Evolutionary conservation across 2,113 vertebrate genomes (phyloP).

Genomic region (Mastomys natalensis): DNA sequence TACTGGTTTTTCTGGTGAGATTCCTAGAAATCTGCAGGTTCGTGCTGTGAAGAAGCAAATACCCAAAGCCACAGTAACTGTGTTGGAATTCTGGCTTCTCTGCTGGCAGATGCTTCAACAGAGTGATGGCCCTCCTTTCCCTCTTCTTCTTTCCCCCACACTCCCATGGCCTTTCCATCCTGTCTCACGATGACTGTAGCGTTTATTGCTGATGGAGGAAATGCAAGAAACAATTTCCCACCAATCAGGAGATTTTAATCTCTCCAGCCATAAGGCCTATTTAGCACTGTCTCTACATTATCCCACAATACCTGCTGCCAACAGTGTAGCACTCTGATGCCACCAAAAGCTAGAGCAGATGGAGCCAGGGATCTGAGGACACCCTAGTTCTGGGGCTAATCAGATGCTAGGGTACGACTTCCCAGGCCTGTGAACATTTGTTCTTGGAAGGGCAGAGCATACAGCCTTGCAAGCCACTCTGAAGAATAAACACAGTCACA

Average conservation of each 20-base stretch:
- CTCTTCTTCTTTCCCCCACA: neutral
- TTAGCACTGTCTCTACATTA: neutral
- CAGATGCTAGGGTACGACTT: too few species aligned
- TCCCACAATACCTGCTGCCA: neutral
- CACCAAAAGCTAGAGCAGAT: neutral
- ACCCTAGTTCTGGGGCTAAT: neutral
- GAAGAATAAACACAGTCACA: neutral
- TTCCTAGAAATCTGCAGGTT: neutral
- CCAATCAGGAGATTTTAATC: neutral
- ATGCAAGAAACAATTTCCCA: neutral
- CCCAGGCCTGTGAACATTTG: neutral
- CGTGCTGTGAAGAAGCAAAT: neutral
- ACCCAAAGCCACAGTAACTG: too few species aligned
- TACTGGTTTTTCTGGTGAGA: neutral
- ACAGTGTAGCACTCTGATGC: neutral
- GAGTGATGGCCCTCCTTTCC: neutral
- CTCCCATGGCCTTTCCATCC: neutral
- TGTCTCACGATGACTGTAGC: neutral
- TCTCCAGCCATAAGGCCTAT: neutral
- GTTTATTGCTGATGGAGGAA: neutral
- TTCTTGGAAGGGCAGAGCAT: neutral
- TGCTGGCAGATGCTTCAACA: neutral
- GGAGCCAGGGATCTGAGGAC: neutral
- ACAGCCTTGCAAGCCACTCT: neutral
- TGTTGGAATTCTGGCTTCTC: neutral